These are phyloP conservation scores for Bombus impatiens DNA, from an alignment of 1,140 invertebrate species.

Conservation along the genomic window DNA sequence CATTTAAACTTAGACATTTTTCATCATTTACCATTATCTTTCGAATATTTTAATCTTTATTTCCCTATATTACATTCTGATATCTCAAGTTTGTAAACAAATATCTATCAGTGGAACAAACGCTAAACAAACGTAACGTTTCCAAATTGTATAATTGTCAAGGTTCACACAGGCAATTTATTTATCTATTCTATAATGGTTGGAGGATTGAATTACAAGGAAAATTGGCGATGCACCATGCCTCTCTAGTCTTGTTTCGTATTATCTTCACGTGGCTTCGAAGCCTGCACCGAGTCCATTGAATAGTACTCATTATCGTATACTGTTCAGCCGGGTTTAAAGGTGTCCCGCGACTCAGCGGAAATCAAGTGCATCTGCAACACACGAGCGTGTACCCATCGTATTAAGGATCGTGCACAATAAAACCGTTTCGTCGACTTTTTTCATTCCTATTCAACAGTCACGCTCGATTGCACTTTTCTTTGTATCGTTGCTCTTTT, in stretches of 20 bases:
- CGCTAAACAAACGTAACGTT: too few species aligned
- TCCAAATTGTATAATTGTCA: too few species aligned
- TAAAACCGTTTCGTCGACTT: slow-evolving; percentile 27
- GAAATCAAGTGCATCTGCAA: slow-evolving; percentile 31
- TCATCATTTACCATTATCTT: too few species aligned
- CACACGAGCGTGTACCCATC: neutral
- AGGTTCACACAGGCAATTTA: neutral
- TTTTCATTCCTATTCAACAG: slow-evolving; percentile 30
- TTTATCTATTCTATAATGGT: neutral
- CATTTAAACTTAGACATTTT: too few species aligned
- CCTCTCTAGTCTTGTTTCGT: neutral
- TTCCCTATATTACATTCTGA: too few species aligned
- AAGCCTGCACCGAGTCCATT: neutral
- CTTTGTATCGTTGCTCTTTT: neutral
- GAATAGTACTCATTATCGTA: slow-evolving; percentile 5
- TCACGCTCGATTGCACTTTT: slow-evolving; percentile 35
- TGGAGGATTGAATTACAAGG: neutral
- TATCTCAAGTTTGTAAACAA: too few species aligned
- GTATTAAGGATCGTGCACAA: slow-evolving; percentile 29
- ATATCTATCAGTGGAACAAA: too few species aligned
- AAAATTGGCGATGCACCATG: neutral
- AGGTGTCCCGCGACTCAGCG: slow-evolving; percentile 38
- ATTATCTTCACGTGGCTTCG: neutral
- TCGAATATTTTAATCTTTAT: too few species aligned
- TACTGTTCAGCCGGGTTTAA: neutral